A percentile compares a stretch with the other conserved stretches of the same genome.
These are phyloP conservation scores for Picathartes gymnocephalus DNA, from an alignment of 2,113 vertebrate species.

Conservation along the genomic window DNA sequence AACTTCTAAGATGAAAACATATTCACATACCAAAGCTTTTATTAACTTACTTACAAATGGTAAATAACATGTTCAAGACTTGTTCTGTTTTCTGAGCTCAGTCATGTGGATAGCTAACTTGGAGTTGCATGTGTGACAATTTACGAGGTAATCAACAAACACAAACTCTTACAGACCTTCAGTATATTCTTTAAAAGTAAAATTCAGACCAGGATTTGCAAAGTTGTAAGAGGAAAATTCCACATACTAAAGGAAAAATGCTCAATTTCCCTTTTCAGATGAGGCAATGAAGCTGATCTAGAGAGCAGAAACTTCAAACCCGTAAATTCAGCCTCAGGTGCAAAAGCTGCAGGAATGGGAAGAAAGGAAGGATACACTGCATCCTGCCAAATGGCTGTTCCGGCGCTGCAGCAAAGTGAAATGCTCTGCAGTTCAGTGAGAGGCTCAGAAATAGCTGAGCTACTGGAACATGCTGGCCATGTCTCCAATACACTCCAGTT, in stretches of 20 bases:
- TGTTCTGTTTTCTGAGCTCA: not conserved
- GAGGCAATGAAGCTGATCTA: not conserved
- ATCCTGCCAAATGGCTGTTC: not conserved
- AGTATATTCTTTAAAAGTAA: not conserved
- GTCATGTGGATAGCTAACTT: not conserved
- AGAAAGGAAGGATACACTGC: not conserved
- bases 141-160: not conserved
- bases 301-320: not conserved
- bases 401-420: not conserved
- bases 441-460: slow-evolving; percentile 5
- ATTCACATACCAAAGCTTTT: not conserved
- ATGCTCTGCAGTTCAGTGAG: not conserved
- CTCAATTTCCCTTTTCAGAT: not conserved
- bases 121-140: not conserved
- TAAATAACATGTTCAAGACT: not conserved
- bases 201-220: not conserved
- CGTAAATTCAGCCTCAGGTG: not conserved
- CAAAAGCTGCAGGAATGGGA: not conserved
- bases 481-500: not conserved
- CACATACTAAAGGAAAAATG: not conserved
- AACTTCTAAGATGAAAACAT: not conserved
- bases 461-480: not conserved
- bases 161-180: not conserved
- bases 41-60: not conserved
- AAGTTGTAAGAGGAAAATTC: not conserved